These are phyloP conservation scores for Cygnus buccinator DNA, from an alignment of 2,113 vertebrate species.

Conservation along the genomic window DNA sequence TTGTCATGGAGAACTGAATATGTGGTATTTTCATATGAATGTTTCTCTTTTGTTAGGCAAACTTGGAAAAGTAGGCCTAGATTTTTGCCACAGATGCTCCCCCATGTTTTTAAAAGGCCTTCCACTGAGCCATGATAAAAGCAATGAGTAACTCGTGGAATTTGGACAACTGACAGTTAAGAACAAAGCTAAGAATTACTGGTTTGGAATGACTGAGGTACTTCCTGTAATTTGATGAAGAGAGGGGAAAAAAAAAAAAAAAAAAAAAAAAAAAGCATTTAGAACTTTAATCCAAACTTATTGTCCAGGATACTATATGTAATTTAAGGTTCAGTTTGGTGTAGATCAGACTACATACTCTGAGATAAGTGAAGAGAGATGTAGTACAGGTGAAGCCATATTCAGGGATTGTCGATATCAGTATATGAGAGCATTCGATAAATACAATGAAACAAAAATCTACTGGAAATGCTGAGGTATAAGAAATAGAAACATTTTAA, in stretches of 20 bases:
- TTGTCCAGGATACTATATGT: not conserved
- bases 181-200: not conserved
- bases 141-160: not conserved
- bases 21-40: not conserved
- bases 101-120: not conserved
- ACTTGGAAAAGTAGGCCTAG: not conserved
- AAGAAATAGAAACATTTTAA: not conserved
- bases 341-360: not conserved
- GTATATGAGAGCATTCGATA: not conserved
- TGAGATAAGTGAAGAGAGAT: not conserved
- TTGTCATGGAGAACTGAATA: not conserved
- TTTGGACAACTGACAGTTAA: not conserved
- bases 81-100: not conserved
- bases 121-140: not conserved
- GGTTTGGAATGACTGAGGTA: not conserved
- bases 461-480: not conserved
- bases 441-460: not conserved
- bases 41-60: not conserved
- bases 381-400: not conserved
- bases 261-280: not conserved
- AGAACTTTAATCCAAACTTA: not conserved
- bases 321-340: not conserved
- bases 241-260: not conserved
- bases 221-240: not conserved
- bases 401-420: not conserved